Percentiles rank a stretch among this genome's conserved stretches.
Conservation (phyloP, 2,888 invertebrate species). For the Cyclophora punctaria region DNA sequence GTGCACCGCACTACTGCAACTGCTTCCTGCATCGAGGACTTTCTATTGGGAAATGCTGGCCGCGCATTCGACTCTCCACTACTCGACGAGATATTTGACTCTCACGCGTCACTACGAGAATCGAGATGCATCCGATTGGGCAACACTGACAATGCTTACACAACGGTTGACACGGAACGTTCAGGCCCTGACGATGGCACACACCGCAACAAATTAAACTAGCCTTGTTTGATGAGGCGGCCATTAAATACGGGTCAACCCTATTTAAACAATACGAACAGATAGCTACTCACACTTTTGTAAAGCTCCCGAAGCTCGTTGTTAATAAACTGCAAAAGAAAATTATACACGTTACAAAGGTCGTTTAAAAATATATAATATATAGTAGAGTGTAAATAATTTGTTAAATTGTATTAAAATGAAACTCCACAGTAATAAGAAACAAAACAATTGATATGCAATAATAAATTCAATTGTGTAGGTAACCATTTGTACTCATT, state of each 20-base stretch:
- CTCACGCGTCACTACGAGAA: conserved; percentile 51
- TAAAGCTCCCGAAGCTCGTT: conserved; percentile 26
- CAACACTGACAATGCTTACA: conserved; percentile 58
- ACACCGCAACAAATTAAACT: conserved; percentile 19
- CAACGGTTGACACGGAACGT: conserved; percentile 39
- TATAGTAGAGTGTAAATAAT: no score
- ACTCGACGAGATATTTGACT: conserved; percentile 60
- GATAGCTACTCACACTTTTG: conserved; percentile 51
- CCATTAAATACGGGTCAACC: conserved; percentile 9
- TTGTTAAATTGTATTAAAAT: no score
- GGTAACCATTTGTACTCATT: conserved; percentile 47
- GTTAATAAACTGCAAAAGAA: no score
- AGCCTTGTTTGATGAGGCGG: conserved; percentile 8
- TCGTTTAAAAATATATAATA: conserved; percentile 4
- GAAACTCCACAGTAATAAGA: conserved; percentile 7
- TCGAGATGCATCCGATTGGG: conserved; percentile 68
- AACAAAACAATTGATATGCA: conserved; percentile 26
- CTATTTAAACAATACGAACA: conserved; percentile 10
- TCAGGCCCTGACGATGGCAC: conserved; percentile 23
- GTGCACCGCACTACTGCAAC: conserved; percentile 33
- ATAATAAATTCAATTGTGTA: conserved; percentile 39
- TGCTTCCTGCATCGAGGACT: conserved; percentile 69
- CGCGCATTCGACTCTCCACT: conserved; percentile 40
- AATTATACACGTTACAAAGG: neutral
- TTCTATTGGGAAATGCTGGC: conserved; percentile 68